Evolutionary conservation across 2,888 invertebrate species (phyloP), one percentile per base, ranked within the genome.

Genomic region (Neoitamus cyanurus): DNA sequence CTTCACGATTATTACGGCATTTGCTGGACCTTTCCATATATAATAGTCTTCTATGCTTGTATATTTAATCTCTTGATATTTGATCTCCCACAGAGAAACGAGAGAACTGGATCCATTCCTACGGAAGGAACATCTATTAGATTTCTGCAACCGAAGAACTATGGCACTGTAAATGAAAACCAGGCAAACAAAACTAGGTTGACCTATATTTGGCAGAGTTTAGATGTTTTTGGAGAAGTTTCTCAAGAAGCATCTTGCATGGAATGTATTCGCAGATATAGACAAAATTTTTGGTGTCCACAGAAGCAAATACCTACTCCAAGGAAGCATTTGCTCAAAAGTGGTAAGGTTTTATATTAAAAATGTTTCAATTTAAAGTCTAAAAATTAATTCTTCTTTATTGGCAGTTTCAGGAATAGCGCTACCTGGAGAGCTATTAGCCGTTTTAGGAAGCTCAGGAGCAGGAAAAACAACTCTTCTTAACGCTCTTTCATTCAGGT

Each of bases 381-480:
- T 0, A 4, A 4, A 42, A 42, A n/a, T n/a, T 42, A n/a, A 42
- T n/a, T 5, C n/a, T 6, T 6, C 3, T 42, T 42, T n/a, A 3
- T 58, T 58, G 20, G 25, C 48, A 97, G 97, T 96, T 6, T 95
- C 93, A 87, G 97, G 97, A 0, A 94, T 95, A 1, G 97, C 97
- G 0, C 94, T 95, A 89, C 96, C 97, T 0, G 97, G 97, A 0
- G 97, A 97, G 89, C 91, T 97, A 34, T 92, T 97, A 72, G 97
- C 97, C 1, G 95, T 97, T 73, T 94, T 98, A 94, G 97, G 97
- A 0, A 95, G 96, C 0, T 96, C 96, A 34, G 98, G 98, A 0
- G 97, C 98, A 0, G 98, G 98, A 1, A 99, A 99, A 92, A 98
- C 98, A 0, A 98, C 98, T 0, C 93, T 99, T 2, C 92, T 99